Evolutionary conservation across 2,888 invertebrate species (phyloP), one percentile per base, ranked within the genome.

Genomic region (Yponomeuta evonymella): DNA sequence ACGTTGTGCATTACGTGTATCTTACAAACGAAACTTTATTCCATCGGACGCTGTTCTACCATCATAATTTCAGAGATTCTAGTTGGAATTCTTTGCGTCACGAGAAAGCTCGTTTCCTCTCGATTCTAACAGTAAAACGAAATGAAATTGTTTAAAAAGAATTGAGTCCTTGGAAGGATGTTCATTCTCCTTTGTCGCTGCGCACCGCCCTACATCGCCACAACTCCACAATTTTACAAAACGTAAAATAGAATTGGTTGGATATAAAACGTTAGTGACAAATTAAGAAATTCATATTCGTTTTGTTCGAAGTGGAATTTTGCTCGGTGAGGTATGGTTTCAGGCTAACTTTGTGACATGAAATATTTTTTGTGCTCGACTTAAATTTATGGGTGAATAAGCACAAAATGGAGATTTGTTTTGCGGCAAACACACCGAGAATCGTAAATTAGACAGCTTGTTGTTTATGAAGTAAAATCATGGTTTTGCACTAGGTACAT

Each of bases 121-220:
- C 67, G 23, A 67, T 48, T 48, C 29, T 29, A 48, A 15, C 68
- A 29, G 30, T 68, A 70, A 36, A 70, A 63, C 43, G 70, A 70
- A 67, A 70, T 70, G 70, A 43, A 63, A 70, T 63, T 30, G 30
- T 29, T 29, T n/a, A 43, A 70, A 63, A 43, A 23, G 70, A 70
- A 70, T 70, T 63, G 62, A 70, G 63, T 70, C 70, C 70, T 70
- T 70, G 70, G 36, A 70, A 63, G 36, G 63, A 23, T 62, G n/a
- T 62, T 58, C 69, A 58, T 11, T 63, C 11, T 70, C 30, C 8
- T 62, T 69, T 70, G 36, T 30, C 70, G 68, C 11, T 63, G 70
- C 15, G 15, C 68, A 68, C 29, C 51, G 68, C 48, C 51, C 15
- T 15, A 58, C 51, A 15, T 58, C 51, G 51, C n/a, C 67, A 36